Conservation (phyloP, 2,113 vertebrate species). For the Campylomormyrus numenius region DNA sequence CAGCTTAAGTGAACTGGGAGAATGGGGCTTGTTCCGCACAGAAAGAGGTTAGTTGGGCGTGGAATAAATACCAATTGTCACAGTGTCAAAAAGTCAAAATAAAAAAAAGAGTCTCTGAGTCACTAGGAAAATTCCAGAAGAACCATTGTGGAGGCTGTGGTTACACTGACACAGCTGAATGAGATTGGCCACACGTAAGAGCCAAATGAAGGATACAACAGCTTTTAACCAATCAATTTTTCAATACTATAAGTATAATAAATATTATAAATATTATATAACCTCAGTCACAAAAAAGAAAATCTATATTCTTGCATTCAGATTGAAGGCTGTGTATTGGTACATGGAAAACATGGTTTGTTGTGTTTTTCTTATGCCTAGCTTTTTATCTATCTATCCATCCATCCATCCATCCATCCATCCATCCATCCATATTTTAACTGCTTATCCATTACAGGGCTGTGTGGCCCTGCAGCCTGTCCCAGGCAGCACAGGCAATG, state of each 20-base stretch:
- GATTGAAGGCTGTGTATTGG: neutral
- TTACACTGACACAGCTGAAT: neutral
- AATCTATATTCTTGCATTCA: neutral
- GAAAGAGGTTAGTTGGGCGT: neutral
- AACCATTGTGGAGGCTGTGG: neutral
- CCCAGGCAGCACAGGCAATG: neutral
- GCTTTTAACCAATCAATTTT: neutral
- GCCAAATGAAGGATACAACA: neutral
- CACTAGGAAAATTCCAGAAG: conserved; percentile 16
- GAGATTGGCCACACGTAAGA: neutral
- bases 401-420: neutral
- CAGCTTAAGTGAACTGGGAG: neutral
- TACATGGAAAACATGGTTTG: neutral
- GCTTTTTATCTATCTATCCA: neutral
- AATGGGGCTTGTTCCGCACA: neutral
- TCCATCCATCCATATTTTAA: neutral
- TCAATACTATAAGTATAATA: neutral
- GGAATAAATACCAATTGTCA: conserved; percentile 3
- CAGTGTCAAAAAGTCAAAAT: neutral
- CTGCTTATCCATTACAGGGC: neutral
- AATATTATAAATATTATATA: neutral
- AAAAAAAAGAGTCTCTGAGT: conserved; percentile 9
- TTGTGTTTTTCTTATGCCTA: neutral
- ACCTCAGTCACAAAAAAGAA: neutral
- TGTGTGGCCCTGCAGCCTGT: neutral